phyloP scores from a whole-genome alignment of 2,113 vertebrate genomes.

The Nestor notabilis region DNA sequence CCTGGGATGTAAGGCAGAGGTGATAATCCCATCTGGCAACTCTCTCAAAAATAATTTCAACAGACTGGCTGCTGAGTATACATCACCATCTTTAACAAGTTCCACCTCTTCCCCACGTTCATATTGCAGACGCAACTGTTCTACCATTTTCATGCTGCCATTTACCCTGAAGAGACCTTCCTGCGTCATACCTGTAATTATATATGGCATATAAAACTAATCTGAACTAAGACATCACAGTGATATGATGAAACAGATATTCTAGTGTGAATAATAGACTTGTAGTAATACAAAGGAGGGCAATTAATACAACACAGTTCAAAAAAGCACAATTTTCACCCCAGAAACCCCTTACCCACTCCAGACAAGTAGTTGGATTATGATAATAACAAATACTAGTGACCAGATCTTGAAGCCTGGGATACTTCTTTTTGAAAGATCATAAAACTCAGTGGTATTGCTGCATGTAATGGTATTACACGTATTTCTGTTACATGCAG shows the following conservation, averaged over 20 bases:
- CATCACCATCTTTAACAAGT: constrained; percentile 77
- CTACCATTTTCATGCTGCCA: constrained; percentile 84
- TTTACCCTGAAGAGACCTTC: constrained; percentile 94
- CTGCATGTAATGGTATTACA: too few species aligned
- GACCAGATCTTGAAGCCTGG: background rate
- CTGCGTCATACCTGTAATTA: constrained; percentile 83
- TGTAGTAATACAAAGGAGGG: background rate
- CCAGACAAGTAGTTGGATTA: background rate
- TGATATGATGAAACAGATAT: background rate
- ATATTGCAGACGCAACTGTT: constrained; percentile 80
- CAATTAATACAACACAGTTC: background rate
- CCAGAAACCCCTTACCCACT: background rate
- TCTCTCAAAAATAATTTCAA: constrained; percentile 90
- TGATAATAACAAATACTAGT: background rate
- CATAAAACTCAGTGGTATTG: background rate
- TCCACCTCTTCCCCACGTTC: constrained; percentile 81
- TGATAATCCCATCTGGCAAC: constrained; percentile 85
- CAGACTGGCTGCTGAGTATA: constrained; percentile 86
- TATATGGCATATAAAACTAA: background rate
- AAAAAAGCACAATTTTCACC: background rate
- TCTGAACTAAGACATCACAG: background rate
- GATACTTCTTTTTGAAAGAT: background rate
- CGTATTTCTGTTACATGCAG: too few species aligned
- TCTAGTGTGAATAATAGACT: background rate
- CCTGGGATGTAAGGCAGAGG: constrained; percentile 73